Conservation (phyloP, 2,113 vertebrate species). For the Thamnaconus septentrionalis region DNA sequence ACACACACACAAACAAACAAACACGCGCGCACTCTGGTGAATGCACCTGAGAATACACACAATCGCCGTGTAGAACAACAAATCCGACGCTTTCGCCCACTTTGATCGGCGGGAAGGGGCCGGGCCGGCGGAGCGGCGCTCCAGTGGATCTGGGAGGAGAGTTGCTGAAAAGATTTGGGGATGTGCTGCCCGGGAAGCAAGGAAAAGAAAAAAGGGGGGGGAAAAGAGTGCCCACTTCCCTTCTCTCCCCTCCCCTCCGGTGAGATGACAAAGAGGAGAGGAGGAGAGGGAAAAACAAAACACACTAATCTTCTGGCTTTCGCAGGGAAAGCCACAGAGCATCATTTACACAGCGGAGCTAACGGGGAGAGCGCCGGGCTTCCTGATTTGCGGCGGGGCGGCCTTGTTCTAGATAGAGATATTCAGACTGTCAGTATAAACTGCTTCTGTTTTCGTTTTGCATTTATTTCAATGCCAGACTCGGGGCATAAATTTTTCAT, state of each 20-base stretch:
- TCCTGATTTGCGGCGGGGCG: constrained; percentile 89
- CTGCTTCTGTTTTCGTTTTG: constrained; percentile 99
- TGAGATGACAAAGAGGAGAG: constrained; percentile 62
- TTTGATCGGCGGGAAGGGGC: constrained; percentile 55
- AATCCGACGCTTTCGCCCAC: constrained; percentile 56
- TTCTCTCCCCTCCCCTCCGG: constrained; percentile 46
- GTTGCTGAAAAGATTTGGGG: constrained; percentile 46
- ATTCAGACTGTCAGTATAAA: constrained; percentile 99
- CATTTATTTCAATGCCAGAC: constrained; percentile 99
- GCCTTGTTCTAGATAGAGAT: constrained; percentile 99
- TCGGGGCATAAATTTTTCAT: constrained; percentile 99
- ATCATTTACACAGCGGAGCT: constrained; percentile 78
- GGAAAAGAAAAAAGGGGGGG: no score
- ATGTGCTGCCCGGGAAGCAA: constrained; percentile 20
- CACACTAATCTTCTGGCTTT: constrained; percentile 75
- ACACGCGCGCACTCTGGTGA: constrained; percentile 17
- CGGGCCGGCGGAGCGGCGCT: constrained; percentile 4
- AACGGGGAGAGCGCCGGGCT: constrained; percentile 68
- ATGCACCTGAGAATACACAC: constrained; percentile 58
- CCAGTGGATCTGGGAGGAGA: constrained; percentile 32
- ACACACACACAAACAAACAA: constrained; percentile 6
- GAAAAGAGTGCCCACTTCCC: constrained; percentile 49
- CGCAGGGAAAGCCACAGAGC: constrained; percentile 71
- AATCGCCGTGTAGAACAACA: constrained; percentile 57
- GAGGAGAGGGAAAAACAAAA: constrained; percentile 63